Percentiles rank a stretch among this genome's conserved stretches.
These are phyloP conservation scores for Nowickia ferox DNA, from an alignment of 2,888 invertebrate species.

Conservation along the genomic window DNA sequence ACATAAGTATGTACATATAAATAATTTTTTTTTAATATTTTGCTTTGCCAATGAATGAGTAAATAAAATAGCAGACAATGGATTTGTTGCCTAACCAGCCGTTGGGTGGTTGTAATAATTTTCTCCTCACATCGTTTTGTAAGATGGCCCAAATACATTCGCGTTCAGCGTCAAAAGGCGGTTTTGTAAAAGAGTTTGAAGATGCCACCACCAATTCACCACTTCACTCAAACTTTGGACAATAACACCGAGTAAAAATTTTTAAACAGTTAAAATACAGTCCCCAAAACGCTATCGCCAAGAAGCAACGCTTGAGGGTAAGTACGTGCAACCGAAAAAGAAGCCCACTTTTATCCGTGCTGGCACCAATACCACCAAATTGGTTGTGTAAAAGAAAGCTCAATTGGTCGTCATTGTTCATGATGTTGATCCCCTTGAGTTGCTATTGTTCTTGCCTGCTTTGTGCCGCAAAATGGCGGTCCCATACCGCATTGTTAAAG, in stretches of 20 bases:
- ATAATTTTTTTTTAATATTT: too few relatives aligned
- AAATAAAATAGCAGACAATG: too few relatives aligned
- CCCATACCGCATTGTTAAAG: constrained; percentile 99
- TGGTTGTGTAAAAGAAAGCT: constrained; percentile 99
- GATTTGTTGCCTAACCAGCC: too few relatives aligned
- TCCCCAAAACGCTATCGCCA: constrained; percentile 95
- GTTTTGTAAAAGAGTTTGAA: constrained; percentile 98
- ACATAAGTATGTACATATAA: too few relatives aligned
- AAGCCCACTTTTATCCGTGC: constrained; percentile 93
- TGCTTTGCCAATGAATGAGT: too few relatives aligned
- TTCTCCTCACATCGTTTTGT: too few relatives aligned
- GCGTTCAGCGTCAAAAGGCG: constrained; percentile 98
- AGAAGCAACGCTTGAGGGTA: constrained; percentile 96
- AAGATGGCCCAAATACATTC: constrained; percentile 99
- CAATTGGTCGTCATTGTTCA: constrained; percentile 99
- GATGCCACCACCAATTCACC: constrained; percentile 99
- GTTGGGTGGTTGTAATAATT: too few relatives aligned
- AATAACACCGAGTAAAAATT: constrained; percentile 97
- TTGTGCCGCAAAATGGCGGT: constrained; percentile 99
- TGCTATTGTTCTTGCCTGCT: constrained; percentile 98
- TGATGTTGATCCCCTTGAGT: constrained; percentile 99
- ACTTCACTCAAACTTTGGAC: constrained; percentile 97
- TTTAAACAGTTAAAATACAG: constrained; percentile 98
- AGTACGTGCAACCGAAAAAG: constrained; percentile 96
- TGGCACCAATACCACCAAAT: constrained; percentile 95